A percentile compares a stretch with the other conserved stretches of the same genome.
Evolutionary conservation across 2,888 invertebrate genomes (phyloP).

Genomic region (Spatulosminthurus flaviceps): DNA sequence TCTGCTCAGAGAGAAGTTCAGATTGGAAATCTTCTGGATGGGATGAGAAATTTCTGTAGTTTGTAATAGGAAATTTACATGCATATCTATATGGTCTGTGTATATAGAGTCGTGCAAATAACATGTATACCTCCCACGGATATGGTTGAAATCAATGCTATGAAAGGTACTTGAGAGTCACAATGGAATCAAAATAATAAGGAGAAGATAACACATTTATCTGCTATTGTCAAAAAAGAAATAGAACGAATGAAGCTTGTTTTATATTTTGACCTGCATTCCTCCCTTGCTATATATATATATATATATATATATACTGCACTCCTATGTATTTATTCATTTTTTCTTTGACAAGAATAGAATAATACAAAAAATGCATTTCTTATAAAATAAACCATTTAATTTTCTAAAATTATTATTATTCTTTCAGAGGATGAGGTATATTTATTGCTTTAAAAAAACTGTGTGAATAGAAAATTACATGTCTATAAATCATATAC

Average conservation of each 20-base stretch:
- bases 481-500: neutral
- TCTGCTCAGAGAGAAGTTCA: no score
- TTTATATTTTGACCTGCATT: constrained; percentile 28
- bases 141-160: neutral
- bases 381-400: constrained; percentile 6
- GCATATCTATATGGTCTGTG: no score
- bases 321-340: constrained; percentile 11
- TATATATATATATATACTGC: no score
- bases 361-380: neutral
- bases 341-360: neutral
- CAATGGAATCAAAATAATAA: constrained; percentile 18
- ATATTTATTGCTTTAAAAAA: neutral
- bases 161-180: constrained; percentile 5
- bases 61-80: no score
- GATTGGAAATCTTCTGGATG: neutral
- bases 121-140: neutral
- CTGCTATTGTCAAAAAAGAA: constrained; percentile 16
- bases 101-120: neutral
- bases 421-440: neutral
- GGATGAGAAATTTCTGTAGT: no score
- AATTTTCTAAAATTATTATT: no score
- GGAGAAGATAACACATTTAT: constrained; percentile 14
- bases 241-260: constrained; percentile 12
- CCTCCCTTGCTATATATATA: neutral
- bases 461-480: neutral